Conservation (phyloP, 2,797 vertebrate genomes). For the Eulemur albifrons region DNA sequence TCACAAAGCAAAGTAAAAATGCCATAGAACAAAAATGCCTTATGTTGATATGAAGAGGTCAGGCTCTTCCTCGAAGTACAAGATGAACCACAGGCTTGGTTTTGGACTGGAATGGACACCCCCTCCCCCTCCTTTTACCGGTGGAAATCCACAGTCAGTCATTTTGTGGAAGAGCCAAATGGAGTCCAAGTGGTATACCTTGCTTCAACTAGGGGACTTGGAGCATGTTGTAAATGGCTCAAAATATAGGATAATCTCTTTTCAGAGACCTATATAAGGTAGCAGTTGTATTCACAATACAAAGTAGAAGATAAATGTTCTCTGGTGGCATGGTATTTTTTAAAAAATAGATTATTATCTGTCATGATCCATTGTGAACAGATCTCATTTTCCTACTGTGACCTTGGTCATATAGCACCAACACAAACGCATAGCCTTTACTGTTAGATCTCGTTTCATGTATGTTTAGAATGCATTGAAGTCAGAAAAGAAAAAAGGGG, state of each 20-base stretch:
- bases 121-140: neutral
- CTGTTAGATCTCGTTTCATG: neutral
- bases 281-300: neutral
- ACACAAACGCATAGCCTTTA: rapidly evolving
- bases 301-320: neutral
- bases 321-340: constrained; percentile 27
- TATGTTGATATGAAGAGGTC: neutral
- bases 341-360: neutral
- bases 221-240: neutral
- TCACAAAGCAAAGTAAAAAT: neutral
- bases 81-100: neutral
- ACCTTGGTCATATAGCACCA: neutral
- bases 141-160: too few species aligned
- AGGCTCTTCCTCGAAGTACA: too few species aligned
- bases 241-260: neutral
- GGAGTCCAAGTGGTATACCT: neutral
- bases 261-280: neutral
- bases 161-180: rapidly evolving
- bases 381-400: neutral
- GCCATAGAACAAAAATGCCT: neutral
- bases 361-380: neutral
- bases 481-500: neutral
- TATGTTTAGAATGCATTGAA: neutral
- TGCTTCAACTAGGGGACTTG: neutral
- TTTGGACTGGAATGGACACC: neutral